Evolutionary conservation across 2,888 invertebrate genomes (phyloP), one percentile per base, ranked within the genome.

Genomic region (Cryptops parisi): DNA sequence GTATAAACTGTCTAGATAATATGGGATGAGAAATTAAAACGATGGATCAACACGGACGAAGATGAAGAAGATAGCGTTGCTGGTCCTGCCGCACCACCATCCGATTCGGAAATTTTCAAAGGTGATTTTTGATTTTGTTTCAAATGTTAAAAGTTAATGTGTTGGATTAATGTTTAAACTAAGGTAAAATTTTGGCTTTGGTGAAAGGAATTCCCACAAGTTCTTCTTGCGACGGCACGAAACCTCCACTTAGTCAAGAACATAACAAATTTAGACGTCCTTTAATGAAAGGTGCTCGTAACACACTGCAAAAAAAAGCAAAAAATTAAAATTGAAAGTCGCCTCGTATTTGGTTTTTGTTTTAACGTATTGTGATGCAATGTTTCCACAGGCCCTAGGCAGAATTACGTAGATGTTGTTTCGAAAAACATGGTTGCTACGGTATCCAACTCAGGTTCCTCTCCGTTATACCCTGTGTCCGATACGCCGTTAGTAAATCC

Each of bases 11-110:
- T n/a, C n/a, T n/a, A 87, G 87, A 93, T 93, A 74, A 84, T 93
- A 52, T 94, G 91, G 91, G 90, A 93, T 73, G 75, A 81, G 54
- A 80, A 80, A n/a, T 78, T 76, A 64, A 85, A 90, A 67, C 78
- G 79, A 60, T 94, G 93, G 93, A 76, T 80, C 48, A 86, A 93
- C 72, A 78, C 79, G 43, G 86, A 86, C 66, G 82, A 78, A 25
- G 81, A 79, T 58, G 79, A 74, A 4, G 77, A 77, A 23, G 79
- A 74, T 51, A 65, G 68, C 2, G 68, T 68, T 1, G 64, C 68
- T 48, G 70, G 72, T 25, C 67, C 80, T 26, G 78, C 77, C 61
- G 81, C 82, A 41, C 82, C 83, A 19, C 83, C 83, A 3, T 82
- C 79, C 68, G 78, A 79, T 70, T 65, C 78, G 2, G 80, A 80